phyloP scores from a whole-genome alignment of 2,113 vertebrate species.

The Brachyhypopomus occidentalis region DNA sequence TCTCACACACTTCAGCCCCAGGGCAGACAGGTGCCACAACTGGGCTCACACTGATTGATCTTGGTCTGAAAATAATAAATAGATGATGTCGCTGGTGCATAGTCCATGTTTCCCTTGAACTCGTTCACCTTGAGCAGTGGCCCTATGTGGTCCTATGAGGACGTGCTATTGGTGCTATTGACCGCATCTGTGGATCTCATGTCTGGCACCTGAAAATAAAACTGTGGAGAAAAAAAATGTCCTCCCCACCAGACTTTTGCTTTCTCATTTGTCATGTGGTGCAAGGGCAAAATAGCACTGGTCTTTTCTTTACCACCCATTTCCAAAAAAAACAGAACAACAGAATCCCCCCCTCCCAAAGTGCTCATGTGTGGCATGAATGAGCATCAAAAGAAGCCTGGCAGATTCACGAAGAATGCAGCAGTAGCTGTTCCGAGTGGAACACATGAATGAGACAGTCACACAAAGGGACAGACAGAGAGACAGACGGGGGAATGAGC shows the following conservation, averaged over 20 bases:
- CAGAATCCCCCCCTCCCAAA: background rate
- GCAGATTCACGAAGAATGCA: background rate
- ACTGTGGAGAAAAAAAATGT: background rate
- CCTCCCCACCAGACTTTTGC: background rate
- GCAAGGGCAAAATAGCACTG: background rate
- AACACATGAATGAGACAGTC: background rate
- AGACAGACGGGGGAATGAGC: conserved; percentile 8
- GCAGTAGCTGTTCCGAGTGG: background rate
- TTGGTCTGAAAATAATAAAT: background rate
- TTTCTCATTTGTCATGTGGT: background rate
- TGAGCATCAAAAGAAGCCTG: background rate
- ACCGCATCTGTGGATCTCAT: conserved; percentile 42
- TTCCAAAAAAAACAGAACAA: background rate
- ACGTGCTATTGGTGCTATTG: conserved; percentile 30
- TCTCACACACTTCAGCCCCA: conserved; percentile 45
- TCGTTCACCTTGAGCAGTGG: background rate
- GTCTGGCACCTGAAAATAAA: conserved; percentile 25
- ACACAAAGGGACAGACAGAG: background rate
- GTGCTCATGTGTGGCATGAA: background rate
- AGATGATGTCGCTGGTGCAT: conserved; percentile 38
- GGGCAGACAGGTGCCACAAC: conserved; percentile 22
- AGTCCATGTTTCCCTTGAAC: background rate
- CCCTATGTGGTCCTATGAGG: conserved; percentile 44
- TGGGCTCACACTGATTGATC: conserved; percentile 12
- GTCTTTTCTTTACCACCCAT: background rate